Evolutionary conservation across 23 tunicate species (phyloP).

Genomic region (Halocynthia aurantium): DNA sequence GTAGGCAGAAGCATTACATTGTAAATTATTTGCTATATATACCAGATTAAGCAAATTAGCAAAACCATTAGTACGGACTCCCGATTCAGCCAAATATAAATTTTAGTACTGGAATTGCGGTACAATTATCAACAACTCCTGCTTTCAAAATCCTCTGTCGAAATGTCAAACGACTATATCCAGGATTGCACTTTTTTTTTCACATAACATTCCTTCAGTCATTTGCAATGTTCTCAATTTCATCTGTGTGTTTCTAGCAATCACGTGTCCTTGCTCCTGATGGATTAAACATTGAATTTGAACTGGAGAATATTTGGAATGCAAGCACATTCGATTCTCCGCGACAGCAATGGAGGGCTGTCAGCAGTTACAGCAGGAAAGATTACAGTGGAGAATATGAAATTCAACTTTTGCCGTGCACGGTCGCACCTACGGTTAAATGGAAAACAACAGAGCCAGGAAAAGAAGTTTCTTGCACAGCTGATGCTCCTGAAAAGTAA

Average conservation of each 20-base stretch:
- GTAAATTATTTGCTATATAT: too few relatives aligned
- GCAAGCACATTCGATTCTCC: conserved; percentile 89
- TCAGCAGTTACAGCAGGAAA: conserved; percentile 92
- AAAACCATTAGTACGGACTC: too few relatives aligned
- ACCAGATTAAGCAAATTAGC: too few relatives aligned
- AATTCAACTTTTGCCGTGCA: conserved; percentile 86
- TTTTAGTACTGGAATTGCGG: too few relatives aligned
- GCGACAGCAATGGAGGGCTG: conserved; percentile 92
- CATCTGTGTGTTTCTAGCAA: conserved; percentile 24
- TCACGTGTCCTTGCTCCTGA: conserved; percentile 76
- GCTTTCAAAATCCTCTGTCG: too few relatives aligned
- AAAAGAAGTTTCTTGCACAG: conserved; percentile 66
- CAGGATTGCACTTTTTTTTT: too few relatives aligned
- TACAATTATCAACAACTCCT: too few relatives aligned
- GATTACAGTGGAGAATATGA: conserved; percentile 96
- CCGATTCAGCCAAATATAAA: too few relatives aligned
- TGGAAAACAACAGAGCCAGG: conserved; percentile 41
- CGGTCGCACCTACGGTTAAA: conserved; percentile 79
- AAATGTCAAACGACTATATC: too few relatives aligned
- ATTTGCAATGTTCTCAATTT: too few relatives aligned
- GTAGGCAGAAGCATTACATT: too few relatives aligned
- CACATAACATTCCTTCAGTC: too few relatives aligned
- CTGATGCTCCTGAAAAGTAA: conserved; percentile 71
- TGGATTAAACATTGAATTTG: conserved; percentile 77
- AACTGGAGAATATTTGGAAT: conserved; percentile 64